Percentiles rank a stretch among this genome's conserved stretches.
phyloP scores from a whole-genome alignment of 2,888 invertebrate species.

The Eupithecia tripunctaria region DNA sequence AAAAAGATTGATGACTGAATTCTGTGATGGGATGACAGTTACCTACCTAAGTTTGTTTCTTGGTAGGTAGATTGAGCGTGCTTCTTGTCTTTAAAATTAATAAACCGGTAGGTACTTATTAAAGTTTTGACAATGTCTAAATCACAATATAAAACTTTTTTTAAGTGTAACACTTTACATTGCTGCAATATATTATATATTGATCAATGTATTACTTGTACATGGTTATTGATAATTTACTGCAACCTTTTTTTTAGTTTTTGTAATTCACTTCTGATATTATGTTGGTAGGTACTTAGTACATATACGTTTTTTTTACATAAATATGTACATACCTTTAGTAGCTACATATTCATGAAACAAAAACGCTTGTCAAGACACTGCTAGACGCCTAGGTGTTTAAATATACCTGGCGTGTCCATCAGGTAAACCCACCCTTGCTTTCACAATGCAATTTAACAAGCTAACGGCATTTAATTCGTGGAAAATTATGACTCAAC shows the following conservation, averaged over 20 bases:
- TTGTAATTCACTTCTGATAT: too few relatives aligned
- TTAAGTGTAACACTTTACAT: too few relatives aligned
- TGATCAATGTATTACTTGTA: too few relatives aligned
- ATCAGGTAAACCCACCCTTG: neutral
- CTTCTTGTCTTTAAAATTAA: neutral
- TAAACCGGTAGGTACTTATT: neutral
- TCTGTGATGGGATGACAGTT: slow-evolving; percentile 14
- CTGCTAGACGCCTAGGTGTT: neutral
- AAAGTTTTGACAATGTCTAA: neutral
- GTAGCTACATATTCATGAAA: too few relatives aligned
- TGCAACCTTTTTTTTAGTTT: too few relatives aligned
- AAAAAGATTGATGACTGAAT: slow-evolving; percentile 6
- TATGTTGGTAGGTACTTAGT: too few relatives aligned
- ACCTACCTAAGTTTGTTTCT: neutral
- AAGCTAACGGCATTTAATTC: neutral
- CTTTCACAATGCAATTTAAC: neutral
- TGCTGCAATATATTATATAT: too few relatives aligned
- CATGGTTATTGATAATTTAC: too few relatives aligned
- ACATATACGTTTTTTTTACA: too few relatives aligned
- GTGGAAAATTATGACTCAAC: slow-evolving; percentile 25
- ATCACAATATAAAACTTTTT: neutral
- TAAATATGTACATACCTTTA: too few relatives aligned
- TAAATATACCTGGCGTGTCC: too few relatives aligned
- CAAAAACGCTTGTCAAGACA: too few relatives aligned
- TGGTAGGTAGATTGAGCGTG: neutral